phyloP scores from a whole-genome alignment of 2,113 vertebrate genomes.

The Ginglymostoma cirratum region DNA sequence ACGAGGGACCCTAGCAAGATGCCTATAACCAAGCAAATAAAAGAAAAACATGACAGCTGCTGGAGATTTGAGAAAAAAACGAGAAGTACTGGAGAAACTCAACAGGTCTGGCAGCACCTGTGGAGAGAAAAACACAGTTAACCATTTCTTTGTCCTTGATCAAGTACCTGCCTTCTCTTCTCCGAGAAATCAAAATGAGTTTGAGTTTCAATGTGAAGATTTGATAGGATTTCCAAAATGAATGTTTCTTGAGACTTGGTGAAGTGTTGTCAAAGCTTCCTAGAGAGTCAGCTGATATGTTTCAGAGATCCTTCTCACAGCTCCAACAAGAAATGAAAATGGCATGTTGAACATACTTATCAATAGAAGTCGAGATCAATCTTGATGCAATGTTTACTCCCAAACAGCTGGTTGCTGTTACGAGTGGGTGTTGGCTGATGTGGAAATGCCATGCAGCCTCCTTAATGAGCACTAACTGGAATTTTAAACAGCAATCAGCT shows the following conservation, averaged over 20 bases:
- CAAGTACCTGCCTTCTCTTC: not conserved
- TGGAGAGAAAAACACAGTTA: too few species aligned
- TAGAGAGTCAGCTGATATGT: not conserved
- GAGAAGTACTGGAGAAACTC: too few species aligned
- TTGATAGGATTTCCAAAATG: not conserved
- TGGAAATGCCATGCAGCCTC: not conserved
- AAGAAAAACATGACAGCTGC: too few species aligned
- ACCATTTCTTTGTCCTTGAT: not conserved
- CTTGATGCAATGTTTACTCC: not conserved
- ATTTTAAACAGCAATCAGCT: not conserved
- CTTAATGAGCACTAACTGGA: not conserved
- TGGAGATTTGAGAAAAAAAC: too few species aligned
- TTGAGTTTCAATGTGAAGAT: not conserved
- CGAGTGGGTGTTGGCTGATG: not conserved
- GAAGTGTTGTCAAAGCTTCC: not conserved
- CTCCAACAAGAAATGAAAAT: not conserved
- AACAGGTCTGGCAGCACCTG: too few species aligned
- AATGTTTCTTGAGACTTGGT: not conserved
- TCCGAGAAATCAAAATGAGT: not conserved
- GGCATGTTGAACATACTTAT: not conserved
- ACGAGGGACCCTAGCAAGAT: not conserved
- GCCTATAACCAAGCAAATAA: not conserved
- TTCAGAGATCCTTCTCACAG: not conserved
- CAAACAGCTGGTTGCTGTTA: not conserved
- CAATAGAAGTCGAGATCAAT: not conserved